Conservation (phyloP, 2,888 invertebrate genomes). For the Diplazon laetatorius region DNA sequence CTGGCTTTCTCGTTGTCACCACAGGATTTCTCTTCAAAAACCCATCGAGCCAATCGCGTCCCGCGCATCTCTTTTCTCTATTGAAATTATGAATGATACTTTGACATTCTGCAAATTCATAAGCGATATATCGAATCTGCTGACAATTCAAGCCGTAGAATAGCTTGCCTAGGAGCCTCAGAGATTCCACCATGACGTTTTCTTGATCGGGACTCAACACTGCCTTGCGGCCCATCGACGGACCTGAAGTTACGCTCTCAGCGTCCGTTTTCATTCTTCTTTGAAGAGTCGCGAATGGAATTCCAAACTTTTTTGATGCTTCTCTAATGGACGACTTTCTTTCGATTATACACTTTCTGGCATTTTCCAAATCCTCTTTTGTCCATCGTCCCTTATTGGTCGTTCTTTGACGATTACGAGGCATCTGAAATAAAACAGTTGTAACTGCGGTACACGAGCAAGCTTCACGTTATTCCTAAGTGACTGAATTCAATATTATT, state of each 20-base stretch:
- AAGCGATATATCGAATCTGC: conserved; percentile 67
- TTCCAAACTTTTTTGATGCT: conserved; percentile 59
- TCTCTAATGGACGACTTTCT: conserved; percentile 53
- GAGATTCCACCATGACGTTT: conserved; percentile 60
- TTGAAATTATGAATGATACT: conserved; percentile 71
- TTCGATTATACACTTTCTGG: conserved; percentile 50
- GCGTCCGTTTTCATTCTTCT: conserved; percentile 60
- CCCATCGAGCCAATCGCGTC: conserved; percentile 71
- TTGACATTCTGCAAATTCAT: conserved; percentile 67
- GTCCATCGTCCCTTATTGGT: conserved; percentile 63
- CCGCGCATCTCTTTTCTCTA: conserved; percentile 65
- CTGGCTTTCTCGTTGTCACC: conserved; percentile 54
- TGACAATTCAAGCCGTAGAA: conserved; percentile 68
- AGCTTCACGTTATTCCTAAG: neutral
- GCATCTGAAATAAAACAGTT: conserved; percentile 43
- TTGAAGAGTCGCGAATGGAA: conserved; percentile 66
- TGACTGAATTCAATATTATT: neutral
- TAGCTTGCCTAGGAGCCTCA: conserved; percentile 65
- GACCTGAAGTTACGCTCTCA: conserved; percentile 47
- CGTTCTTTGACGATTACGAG: conserved; percentile 55
- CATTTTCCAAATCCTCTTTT: conserved; percentile 58
- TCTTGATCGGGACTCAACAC: conserved; percentile 69
- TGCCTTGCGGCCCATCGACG: conserved; percentile 60
- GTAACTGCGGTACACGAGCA: no score
- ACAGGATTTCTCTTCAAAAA: conserved; percentile 69